Percentiles rank a stretch among this genome's conserved stretches.
Evolutionary conservation across 2,113 vertebrate genomes (phyloP).

Genomic region (Cacatua alba): DNA sequence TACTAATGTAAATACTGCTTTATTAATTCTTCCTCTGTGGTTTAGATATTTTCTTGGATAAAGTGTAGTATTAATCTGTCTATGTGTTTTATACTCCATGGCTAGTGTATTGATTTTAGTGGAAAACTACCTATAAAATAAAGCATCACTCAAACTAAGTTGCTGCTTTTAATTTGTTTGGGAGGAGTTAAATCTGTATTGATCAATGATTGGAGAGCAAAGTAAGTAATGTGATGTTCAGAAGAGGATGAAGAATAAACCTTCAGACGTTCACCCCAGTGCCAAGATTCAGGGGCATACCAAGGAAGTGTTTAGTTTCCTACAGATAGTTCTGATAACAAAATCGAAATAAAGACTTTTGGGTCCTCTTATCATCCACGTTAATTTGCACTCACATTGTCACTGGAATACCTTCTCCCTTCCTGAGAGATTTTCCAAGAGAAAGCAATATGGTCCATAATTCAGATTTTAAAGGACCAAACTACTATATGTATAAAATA

Average conservation of each 20-base stretch:
- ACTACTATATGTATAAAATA: slow-evolving; percentile 28
- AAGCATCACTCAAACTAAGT: neutral
- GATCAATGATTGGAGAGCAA: neutral
- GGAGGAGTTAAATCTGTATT: neutral
- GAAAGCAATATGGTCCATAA: neutral
- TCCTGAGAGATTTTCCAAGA: slow-evolving; percentile 49
- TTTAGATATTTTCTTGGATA: neutral
- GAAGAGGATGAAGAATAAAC: neutral
- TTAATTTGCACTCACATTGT: slow-evolving; percentile 20
- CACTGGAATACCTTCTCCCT: neutral
- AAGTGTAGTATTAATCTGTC: neutral
- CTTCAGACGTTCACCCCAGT: neutral
- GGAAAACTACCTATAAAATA: neutral
- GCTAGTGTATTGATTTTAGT: neutral
- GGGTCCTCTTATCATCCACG: neutral
- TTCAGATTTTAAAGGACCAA: slow-evolving; percentile 21
- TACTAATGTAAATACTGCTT: neutral
- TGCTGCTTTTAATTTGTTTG: neutral
- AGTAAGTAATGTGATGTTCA: neutral
- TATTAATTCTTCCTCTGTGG: slow-evolving; percentile 8
- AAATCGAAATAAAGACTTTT: neutral
- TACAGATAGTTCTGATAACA: neutral
- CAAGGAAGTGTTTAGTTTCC: neutral
- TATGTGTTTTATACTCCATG: neutral
- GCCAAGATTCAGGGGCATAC: neutral